Percentiles rank a stretch among this genome's conserved stretches.
These are phyloP conservation scores for Globodera ellingtonae DNA, from an alignment of 1,140 invertebrate genomes.

Conservation along the genomic window DNA sequence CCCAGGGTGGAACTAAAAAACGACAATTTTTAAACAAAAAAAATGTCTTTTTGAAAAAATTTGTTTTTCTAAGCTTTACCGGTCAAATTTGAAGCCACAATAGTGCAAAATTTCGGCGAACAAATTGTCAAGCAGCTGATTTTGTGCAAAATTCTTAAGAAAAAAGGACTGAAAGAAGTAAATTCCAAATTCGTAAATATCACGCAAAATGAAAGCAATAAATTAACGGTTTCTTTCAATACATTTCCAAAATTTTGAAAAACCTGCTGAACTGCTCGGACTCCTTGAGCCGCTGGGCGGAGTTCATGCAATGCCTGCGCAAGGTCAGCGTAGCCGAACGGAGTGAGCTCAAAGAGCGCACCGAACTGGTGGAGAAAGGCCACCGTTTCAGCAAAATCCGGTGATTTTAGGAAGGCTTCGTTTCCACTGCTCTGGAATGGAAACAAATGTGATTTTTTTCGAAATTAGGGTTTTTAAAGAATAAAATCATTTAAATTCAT, in stretches of 20 bases:
- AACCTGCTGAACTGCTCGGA: background rate
- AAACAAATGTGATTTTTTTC: background rate
- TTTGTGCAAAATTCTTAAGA: background rate
- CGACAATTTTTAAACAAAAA: constrained; percentile 2
- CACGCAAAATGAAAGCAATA: no score
- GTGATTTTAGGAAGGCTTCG: background rate
- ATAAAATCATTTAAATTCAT: no score
- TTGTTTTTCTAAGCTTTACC: background rate
- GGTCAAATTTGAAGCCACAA: constrained; percentile 26
- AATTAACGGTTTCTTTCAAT: background rate
- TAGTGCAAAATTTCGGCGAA: constrained; percentile 20
- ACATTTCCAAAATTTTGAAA: background rate
- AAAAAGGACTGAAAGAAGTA: no score
- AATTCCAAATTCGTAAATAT: no score
- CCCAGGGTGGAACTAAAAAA: constrained; percentile 9
- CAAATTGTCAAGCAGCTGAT: constrained; percentile 22
- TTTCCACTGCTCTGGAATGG: background rate
- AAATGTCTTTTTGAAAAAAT: background rate
- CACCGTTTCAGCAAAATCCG: constrained; percentile 29
- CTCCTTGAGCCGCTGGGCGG: background rate
- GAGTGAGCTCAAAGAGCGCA: constrained; percentile 11
- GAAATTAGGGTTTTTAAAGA: no score
- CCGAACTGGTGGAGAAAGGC: constrained; percentile 23
- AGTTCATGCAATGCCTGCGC: constrained; percentile 16
- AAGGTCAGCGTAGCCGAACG: constrained; percentile 21